phyloP scores from a whole-genome alignment of 1,140 invertebrate genomes.

The Coboldia fuscipes region DNA sequence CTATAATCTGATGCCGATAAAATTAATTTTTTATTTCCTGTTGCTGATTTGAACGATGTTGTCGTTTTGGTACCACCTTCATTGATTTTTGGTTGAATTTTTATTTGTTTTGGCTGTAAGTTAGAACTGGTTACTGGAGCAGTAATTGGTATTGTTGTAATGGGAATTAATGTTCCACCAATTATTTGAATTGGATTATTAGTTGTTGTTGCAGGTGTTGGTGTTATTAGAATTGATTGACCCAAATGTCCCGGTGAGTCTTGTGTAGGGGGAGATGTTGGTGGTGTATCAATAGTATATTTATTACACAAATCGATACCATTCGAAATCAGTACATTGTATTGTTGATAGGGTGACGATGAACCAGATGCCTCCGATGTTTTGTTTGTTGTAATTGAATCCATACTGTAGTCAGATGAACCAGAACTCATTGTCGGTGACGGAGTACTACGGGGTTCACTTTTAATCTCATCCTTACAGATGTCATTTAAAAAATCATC shows the following conservation, averaged over 20 bases:
- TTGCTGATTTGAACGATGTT: conserved; percentile 5
- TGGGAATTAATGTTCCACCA: conserved; percentile 4
- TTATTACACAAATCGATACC: background rate
- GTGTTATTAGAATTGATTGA: background rate
- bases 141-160: conserved; percentile 4
- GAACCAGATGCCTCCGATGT: conserved; percentile 6
- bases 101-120: background rate
- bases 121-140: background rate
- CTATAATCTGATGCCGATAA: conserved; percentile 25
- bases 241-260: background rate
- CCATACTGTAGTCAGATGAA: conserved; percentile 8
- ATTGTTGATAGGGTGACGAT: conserved; percentile 2
- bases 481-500: conserved; percentile 10
- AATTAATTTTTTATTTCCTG: conserved; percentile 23
- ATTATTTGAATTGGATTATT: conserved; percentile 3
- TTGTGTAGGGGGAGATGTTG: background rate
- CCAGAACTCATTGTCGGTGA: conserved; percentile 14
- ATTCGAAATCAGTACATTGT: conserved; percentile 3
- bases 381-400: conserved; percentile 13
- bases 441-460: conserved; percentile 10
- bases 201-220: background rate
- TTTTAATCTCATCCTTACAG: conserved; percentile 8
- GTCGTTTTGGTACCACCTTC: conserved; percentile 3
- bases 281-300: background rate
- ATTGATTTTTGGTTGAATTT: background rate